phyloP scores from a whole-genome alignment of 2,888 invertebrate genomes.

The Bugula neritina region DNA sequence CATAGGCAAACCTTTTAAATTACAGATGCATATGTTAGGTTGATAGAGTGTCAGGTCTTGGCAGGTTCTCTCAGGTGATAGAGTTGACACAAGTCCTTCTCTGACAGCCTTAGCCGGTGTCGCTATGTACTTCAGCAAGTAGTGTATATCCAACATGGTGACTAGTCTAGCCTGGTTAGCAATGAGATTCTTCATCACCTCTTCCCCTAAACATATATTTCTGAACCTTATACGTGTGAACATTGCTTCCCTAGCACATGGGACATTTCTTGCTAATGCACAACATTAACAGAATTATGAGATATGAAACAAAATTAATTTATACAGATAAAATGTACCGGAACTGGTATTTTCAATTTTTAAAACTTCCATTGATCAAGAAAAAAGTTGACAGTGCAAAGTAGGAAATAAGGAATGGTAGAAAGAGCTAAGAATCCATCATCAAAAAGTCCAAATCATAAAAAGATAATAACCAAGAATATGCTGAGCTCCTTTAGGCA shows the following conservation, averaged over 20 bases:
- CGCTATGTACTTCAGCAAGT: slow-evolving; percentile 33
- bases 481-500: slow-evolving; percentile 33
- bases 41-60: slow-evolving; percentile 35
- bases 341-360: too few species aligned
- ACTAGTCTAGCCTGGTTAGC: slow-evolving; percentile 36
- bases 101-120: neutral
- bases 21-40: slow-evolving; percentile 42
- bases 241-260: too few species aligned
- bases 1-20: slow-evolving; percentile 35
- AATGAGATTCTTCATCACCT: slow-evolving; percentile 32
- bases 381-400: neutral
- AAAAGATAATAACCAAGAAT: slow-evolving; percentile 34
- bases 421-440: too few species aligned
- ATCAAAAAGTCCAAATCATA: too few species aligned
- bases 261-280: too few species aligned
- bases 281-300: too few species aligned
- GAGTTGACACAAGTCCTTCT: slow-evolving; percentile 33
- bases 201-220: neutral
- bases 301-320: too few species aligned
- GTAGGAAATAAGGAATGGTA: neutral
- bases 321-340: too few species aligned
- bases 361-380: too few species aligned
- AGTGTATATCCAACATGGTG: slow-evolving; percentile 38
- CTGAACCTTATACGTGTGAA: too few species aligned
- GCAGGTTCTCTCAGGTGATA: slow-evolving; percentile 35